These are phyloP conservation scores for Chalcosyrphus nemorum DNA, from an alignment of 2,888 invertebrate species.

Conservation along the genomic window DNA sequence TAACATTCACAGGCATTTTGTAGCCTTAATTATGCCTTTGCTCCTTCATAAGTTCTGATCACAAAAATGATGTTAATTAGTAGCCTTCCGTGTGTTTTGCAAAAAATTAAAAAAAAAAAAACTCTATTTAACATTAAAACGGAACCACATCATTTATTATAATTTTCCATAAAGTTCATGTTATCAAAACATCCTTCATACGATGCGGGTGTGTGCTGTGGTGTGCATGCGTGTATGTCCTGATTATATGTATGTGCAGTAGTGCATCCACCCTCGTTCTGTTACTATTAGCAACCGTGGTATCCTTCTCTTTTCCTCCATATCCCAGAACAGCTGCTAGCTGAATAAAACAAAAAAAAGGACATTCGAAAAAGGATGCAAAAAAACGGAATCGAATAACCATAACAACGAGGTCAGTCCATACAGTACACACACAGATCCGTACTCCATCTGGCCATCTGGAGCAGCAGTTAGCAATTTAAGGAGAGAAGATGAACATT, in stretches of 20 bases:
- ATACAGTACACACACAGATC: conserved; percentile 11
- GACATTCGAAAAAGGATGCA: not conserved
- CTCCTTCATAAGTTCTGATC: not conserved
- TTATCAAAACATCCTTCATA: conserved; percentile 11
- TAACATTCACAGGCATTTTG: conserved; percentile 16
- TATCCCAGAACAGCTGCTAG: conserved; percentile 49
- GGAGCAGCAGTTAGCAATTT: conserved; percentile 43
- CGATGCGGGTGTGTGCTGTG: not conserved
- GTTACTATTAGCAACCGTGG: conserved; percentile 58
- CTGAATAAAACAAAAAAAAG: conserved; percentile 26
- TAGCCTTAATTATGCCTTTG: conserved; percentile 3
- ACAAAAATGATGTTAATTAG: conserved; percentile 34
- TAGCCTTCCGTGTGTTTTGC: not conserved
- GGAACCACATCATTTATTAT: conserved; percentile 25
- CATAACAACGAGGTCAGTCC: conserved; percentile 67
- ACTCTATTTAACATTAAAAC: too few relatives aligned
- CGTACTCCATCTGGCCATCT: conserved; percentile 34
- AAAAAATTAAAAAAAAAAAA: too few relatives aligned
- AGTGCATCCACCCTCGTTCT: conserved; percentile 19
- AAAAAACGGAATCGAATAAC: conserved; percentile 58
- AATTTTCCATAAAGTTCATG: conserved; percentile 13
- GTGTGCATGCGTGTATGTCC: not conserved
- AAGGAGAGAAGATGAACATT: too few relatives aligned
- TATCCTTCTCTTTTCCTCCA: not conserved
- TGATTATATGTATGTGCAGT: not conserved